These are phyloP conservation scores for Kryptopterus vitreolus DNA, from an alignment of 2,797 vertebrate genomes.

Conservation along the genomic window DNA sequence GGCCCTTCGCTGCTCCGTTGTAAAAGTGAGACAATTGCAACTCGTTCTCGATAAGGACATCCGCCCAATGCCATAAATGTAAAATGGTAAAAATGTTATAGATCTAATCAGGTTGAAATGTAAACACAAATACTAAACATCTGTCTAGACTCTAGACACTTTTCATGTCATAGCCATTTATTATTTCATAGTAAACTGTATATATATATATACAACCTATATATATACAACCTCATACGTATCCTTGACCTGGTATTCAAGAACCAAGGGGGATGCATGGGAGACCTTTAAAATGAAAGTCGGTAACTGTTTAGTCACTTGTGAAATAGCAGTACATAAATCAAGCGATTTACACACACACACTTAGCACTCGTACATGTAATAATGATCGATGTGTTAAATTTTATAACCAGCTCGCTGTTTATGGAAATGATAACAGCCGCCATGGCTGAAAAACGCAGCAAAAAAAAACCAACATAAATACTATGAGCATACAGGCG, in stretches of 20 bases:
- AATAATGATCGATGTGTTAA: neutral
- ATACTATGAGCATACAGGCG: neutral
- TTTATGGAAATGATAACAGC: neutral
- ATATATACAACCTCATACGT: neutral
- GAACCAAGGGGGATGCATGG: neutral
- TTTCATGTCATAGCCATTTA: neutral
- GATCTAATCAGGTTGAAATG: no score
- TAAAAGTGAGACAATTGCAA: no score
- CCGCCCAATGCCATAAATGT: no score
- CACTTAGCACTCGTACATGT: neutral
- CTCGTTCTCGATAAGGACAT: no score
- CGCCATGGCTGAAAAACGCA: neutral
- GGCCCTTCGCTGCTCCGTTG: no score
- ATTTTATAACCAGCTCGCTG: neutral
- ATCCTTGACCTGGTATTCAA: neutral
- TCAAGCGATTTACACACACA: neutral
- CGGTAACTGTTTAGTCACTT: neutral
- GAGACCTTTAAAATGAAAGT: neutral
- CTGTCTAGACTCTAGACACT: neutral
- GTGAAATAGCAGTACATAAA: neutral
- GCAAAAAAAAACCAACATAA: no score
- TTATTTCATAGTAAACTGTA: neutral
- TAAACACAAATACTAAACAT: neutral
- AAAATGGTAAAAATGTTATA: neutral
- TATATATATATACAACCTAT: neutral